Evolutionary conservation across 2,113 vertebrate species (phyloP).

Genomic region (Alouatta palliata): DNA sequence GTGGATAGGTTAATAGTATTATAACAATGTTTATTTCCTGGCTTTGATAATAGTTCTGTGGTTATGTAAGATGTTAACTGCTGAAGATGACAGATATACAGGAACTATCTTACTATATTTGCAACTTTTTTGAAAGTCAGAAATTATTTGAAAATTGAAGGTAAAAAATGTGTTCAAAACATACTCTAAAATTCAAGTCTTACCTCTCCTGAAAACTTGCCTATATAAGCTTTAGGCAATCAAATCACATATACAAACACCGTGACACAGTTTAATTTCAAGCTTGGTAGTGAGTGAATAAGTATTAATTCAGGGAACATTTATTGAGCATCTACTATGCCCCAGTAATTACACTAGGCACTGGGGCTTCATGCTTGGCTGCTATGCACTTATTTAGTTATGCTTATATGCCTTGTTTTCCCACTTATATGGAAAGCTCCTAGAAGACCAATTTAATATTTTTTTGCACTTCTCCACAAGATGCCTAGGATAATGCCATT

Average conservation of each 20-base stretch:
- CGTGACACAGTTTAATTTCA: neutral
- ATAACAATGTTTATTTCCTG: neutral
- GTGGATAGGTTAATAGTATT: neutral
- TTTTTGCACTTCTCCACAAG: neutral
- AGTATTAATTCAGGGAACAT: neutral
- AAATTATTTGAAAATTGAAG: neutral
- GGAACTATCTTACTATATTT: neutral
- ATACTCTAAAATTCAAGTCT: neutral
- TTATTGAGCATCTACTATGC: constrained; percentile 20
- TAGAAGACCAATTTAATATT: constrained; percentile 8
- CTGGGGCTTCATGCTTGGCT: neutral
- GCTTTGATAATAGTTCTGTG: neutral
- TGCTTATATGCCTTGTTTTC: neutral
- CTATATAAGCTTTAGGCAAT: neutral
- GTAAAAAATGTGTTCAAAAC: neutral
- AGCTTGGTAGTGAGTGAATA: neutral
- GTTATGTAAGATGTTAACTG: neutral
- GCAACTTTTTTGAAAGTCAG: neutral
- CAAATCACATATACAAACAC: neutral
- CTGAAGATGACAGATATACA: neutral
- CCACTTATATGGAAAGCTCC: neutral
- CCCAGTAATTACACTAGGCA: neutral
- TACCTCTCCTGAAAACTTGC: neutral
- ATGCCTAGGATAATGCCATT: neutral
- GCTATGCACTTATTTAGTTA: neutral